Percentiles rank a stretch among this genome's conserved stretches.
Evolutionary conservation across 2,113 vertebrate genomes (phyloP).

Genomic region (Neodontobutis hainanensis): DNA sequence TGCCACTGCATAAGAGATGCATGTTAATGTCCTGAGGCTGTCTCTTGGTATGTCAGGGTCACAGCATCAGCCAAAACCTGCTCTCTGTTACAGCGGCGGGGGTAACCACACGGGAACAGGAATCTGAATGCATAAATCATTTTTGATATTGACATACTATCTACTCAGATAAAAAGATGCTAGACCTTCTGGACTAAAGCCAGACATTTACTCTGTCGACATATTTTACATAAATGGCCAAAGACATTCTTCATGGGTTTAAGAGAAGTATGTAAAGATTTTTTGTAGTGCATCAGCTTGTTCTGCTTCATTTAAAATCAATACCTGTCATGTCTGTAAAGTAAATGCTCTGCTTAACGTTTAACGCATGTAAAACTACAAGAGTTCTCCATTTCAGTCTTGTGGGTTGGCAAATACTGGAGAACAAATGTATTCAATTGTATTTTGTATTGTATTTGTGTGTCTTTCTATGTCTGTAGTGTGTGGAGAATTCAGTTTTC

Average conservation of each 20-base stretch:
- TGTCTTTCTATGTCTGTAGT: too few species aligned
- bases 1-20: constrained; percentile 1
- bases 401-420: too few species aligned
- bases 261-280: constrained; percentile 5
- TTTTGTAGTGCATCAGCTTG: constrained; percentile 7
- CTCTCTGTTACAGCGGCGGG: neutral
- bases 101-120: neutral
- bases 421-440: too few species aligned
- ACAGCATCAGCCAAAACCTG: neutral
- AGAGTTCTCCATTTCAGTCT: too few species aligned
- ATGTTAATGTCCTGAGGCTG: constrained; percentile 5
- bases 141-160: constrained; percentile 4
- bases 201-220: neutral
- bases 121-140: constrained; percentile 4
- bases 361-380: neutral
- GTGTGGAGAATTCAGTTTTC: too few species aligned
- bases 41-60: neutral
- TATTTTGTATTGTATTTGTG: too few species aligned
- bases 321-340: constrained; percentile 6
- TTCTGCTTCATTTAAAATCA: neutral
- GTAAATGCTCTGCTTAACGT: neutral
- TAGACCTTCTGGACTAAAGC: neutral
- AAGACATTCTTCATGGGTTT: neutral
- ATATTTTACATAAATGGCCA: constrained; percentile 1
- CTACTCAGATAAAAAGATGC: neutral